phyloP scores from a whole-genome alignment of 2,113 vertebrate genomes.

The Arenaria interpres region DNA sequence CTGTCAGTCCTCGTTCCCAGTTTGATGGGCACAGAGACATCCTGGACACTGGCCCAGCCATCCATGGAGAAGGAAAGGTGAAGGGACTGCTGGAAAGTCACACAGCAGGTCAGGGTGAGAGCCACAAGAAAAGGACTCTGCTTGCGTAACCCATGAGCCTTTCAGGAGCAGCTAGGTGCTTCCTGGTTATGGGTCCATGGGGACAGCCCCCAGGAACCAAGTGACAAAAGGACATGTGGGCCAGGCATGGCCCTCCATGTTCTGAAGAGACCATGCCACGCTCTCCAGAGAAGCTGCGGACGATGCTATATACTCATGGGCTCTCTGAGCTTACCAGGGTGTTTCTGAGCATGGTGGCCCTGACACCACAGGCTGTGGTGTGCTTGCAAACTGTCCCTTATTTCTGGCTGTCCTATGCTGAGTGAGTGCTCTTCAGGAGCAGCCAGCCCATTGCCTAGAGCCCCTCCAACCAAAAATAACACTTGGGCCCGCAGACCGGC shows the following conservation, averaged over 20 bases:
- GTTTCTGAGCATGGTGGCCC: neutral
- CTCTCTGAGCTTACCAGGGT: neutral
- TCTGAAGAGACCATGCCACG: neutral
- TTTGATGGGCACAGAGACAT: neutral
- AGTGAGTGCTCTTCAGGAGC: neutral
- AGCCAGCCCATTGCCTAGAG: neutral
- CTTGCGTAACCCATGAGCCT: neutral
- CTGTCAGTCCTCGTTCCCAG: neutral
- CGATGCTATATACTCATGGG: neutral
- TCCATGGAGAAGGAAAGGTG: neutral
- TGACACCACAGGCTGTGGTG: neutral
- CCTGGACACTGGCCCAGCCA: neutral
- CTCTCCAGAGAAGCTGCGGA: neutral
- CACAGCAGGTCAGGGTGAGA: neutral
- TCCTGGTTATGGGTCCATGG: neutral
- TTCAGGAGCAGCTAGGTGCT: neutral
- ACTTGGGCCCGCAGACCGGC: neutral
- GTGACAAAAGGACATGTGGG: neutral
- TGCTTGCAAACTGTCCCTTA: neutral
- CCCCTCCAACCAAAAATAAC: neutral
- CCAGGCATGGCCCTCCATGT: rapidly evolving
- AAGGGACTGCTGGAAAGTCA: neutral
- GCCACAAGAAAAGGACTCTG: neutral
- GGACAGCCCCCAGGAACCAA: neutral
- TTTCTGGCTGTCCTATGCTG: neutral